Evolutionary conservation across 2,797 vertebrate genomes (phyloP).

Genomic region (Astyanax mexicanus): DNA sequence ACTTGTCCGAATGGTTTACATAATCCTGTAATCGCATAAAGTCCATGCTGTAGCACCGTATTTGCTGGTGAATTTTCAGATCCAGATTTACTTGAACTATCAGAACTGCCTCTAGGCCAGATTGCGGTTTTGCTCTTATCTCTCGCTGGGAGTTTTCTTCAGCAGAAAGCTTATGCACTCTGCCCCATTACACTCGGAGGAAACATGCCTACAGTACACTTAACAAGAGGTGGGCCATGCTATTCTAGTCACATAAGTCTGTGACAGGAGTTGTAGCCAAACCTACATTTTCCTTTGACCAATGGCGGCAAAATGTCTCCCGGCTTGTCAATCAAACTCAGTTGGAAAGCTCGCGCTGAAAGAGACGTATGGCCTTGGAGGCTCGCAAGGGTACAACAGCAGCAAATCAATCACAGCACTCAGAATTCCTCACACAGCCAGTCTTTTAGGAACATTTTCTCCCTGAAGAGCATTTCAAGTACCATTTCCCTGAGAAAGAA

Average conservation of each 20-base stretch:
- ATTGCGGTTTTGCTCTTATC: conserved; percentile 30
- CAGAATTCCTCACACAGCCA: conserved; percentile 44
- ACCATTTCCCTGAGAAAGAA: conserved; percentile 20
- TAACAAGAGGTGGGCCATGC: conserved; percentile 6
- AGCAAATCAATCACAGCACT: conserved; percentile 49
- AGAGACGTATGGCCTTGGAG: conserved; percentile 45
- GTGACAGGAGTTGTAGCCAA: conserved; percentile 25
- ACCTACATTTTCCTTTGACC: conserved; percentile 11
- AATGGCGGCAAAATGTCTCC: conserved; percentile 31
- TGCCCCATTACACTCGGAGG: not conserved
- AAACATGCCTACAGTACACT: conserved; percentile 11
- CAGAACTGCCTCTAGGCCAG: conserved; percentile 5
- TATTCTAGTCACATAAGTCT: conserved; percentile 10
- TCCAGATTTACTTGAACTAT: conserved; percentile 2
- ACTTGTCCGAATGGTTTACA: conserved; percentile 27
- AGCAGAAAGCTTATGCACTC: conserved; percentile 7
- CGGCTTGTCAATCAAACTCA: conserved; percentile 45
- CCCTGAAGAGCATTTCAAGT: conserved; percentile 27
- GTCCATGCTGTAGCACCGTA: not conserved
- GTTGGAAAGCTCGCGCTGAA: conserved; percentile 44
- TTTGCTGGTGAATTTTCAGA: conserved; percentile 14
- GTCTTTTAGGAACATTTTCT: conserved; percentile 31
- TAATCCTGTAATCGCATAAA: conserved; percentile 18
- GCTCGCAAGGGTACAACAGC: conserved; percentile 26
- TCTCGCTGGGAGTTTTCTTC: conserved; percentile 5